Base-by-base conservation (phyloP, 2,888 invertebrate species). In the Euclidia mi region DNA sequence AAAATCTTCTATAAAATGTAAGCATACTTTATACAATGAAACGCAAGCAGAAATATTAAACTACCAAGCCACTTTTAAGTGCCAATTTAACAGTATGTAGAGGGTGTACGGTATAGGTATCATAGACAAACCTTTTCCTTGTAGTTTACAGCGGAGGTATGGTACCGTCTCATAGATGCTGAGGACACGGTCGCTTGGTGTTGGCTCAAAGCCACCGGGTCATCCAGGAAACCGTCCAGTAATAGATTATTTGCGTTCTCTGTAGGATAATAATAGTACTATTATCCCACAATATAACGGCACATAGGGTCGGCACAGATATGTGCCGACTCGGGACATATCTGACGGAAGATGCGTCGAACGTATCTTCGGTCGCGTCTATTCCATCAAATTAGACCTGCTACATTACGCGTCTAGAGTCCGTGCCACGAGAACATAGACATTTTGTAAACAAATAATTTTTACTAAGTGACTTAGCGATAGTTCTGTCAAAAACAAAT, bases 191-290 rank as follows among this genome's bases (percentile, higher is more conserved):
- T 76, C 3, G 56, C 56, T 28, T 60, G 67, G 59, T 85, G 86
- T 0, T 73, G 80, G 11, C 56, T 44, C 18, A 82, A 15, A 10
- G 87, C 58, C 25, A 64, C 78, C 18, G 87, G 84, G 56, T 88
- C 89, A 71, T 94, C 94, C 72, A 95, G 84, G 86, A 95, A 95
- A 56, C 94, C 94, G 68, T 95, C 94, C 86, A 93, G 68, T 62
- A 94, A 84, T 57, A 95, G 88, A 32, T 91, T 91, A 82, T 94
- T 79, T 44, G 79, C 89, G 65, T 94, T 94, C 81, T 92, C 95
- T 95, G 89, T 55, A n/a, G n/a, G 80, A 64, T 57, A 41, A 51
- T 37, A 47, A 25, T 57, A 37, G 1, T 40, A 40, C 2, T 20
- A 12, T 1, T 34, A 12, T 3, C 10, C 10, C 17, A 17, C 7